Evolutionary conservation across 2,888 invertebrate species (phyloP), one percentile per base, ranked within the genome.

Genomic region (Archips xylosteana): DNA sequence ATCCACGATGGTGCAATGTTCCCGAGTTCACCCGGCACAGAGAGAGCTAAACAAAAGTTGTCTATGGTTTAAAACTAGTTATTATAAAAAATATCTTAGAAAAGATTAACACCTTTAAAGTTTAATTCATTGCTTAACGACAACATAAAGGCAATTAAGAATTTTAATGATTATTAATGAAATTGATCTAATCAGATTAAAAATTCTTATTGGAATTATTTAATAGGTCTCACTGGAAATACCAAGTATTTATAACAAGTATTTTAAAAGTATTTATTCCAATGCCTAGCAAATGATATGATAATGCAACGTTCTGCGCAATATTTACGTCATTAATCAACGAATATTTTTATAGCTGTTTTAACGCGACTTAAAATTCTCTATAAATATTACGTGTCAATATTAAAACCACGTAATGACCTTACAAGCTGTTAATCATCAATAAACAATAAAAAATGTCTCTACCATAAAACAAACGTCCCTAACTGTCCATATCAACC

Each of bases 401-500:
- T 62, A 51, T 57, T 68, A 15, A 39, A 59, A 47, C 23, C 62
- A 57, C 13, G 15, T 72, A 61, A 67, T 72, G 72, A 62, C 72
- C 67, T 62, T 5, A 45, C 36, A 49, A 49, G 57, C 83, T 79
- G 54, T 70, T 47, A 77, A 76, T 75, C 76, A 78, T 79, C 78
- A 76, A 78, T 78, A 83, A 81, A 79, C 83, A 83, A 89, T 90
- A 89, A 88, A 89, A 89, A 89, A 88, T 82, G 83, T 79, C 82
- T 82, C 82, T 84, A 89, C 89, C 86, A 87, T 87, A 80, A 86
- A 89, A 87, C 82, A 89, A 90, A 91, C 87, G 89, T 85, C 82
- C 85, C 80, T 85, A 90, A 92, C 87, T 90, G 89, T 84, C 89
- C 90, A 85, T 92, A 92, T 92, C 89, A 87, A 88, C 85, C 87